Base-by-base conservation (phyloP, 2,888 invertebrate species). In the Germaria angustata region DNA sequence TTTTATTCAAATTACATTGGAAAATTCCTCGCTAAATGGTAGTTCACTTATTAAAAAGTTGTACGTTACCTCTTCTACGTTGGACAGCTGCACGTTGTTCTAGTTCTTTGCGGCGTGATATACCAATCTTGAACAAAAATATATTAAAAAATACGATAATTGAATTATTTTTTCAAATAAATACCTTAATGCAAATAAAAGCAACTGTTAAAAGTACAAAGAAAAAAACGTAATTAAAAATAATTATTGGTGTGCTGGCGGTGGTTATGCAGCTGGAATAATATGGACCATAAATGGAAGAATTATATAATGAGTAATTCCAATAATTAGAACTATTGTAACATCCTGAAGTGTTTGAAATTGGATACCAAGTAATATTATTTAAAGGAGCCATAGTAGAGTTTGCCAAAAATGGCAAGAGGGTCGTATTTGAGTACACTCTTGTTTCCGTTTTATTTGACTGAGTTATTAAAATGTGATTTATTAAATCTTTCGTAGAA, bases 101-200 rank as follows among this genome's bases (percentile, higher is more conserved):
- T 13, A 20, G 2, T 34, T 78, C 51, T 15, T 53, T 73, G 22
- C 69, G 77, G 2, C 71, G 68, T 9, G 69, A 59, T 46, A 77
- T 39, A 9, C 59, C 71, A 15, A 77, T 61, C 81, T 81, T 71
- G 20, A 41, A 65, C 44, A 44, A 28, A 28, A 32, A 2, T n/a
- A 2, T 9, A 3, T 53, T 15, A 1, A 8, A 53, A 53, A 17
- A 15, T 15, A 7, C 32, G 8, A 8, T 15, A 5, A 17, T 0
- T 4, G 3, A n/a, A 11, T 28, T 20, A 2, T 46, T 24, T 24
- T 17, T 32, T 15, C 2, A 36, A 53, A 53, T 24, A 36, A 51
- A 55, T 69, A 81, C 77, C 81, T 76, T 81, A 36, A 73, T 73
- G 17, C 46, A 49, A 41, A 81, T 17, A 39, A 78, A 4, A 5